Percentiles rank a stretch among this genome's conserved stretches.
These are phyloP conservation scores for Pachycephala philippinensis DNA, from an alignment of 2,113 vertebrate genomes.

Conservation along the genomic window DNA sequence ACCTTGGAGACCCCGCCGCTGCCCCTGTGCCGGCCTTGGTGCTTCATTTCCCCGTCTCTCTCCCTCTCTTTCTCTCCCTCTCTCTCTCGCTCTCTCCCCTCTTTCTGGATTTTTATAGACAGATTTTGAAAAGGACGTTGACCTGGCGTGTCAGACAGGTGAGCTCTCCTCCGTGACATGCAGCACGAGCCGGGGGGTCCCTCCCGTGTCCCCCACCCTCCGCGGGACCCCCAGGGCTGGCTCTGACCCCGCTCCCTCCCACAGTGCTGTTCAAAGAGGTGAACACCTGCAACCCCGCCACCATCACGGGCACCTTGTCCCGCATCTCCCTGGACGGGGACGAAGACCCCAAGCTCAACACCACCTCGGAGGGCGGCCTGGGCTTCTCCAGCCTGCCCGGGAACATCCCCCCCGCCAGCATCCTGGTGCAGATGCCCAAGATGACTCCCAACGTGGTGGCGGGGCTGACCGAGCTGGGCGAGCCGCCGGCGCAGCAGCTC, in stretches of 20 bases:
- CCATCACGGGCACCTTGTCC: slow-evolving; percentile 95
- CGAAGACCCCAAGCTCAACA: slow-evolving; percentile 90
- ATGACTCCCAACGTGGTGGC: slow-evolving; percentile 72
- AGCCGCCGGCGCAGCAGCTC: slow-evolving; percentile 79
- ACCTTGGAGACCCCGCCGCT: not conserved
- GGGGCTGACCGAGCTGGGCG: slow-evolving; percentile 84
- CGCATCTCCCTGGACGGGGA: slow-evolving; percentile 96
- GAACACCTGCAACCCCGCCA: slow-evolving; percentile 94
- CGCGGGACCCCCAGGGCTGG: rapidly evolving
- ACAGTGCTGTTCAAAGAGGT: slow-evolving; percentile 97
- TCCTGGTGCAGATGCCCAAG: slow-evolving; percentile 87
- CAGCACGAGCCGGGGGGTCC: rapidly evolving
- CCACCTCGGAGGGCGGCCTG: slow-evolving; percentile 83
- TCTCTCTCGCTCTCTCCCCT: slow-evolving; percentile 44
- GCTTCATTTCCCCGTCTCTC: slow-evolving; percentile 49
- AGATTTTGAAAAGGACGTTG: slow-evolving; percentile 99
- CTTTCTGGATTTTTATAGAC: slow-evolving; percentile 81
- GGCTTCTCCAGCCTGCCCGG: slow-evolving; percentile 93
- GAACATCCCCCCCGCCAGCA: slow-evolving; percentile 87
- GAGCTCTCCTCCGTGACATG: slow-evolving; percentile 39
- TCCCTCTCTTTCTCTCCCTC: slow-evolving; percentile 45
- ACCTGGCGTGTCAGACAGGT: slow-evolving; percentile 98
- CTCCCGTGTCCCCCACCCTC: not conserved
- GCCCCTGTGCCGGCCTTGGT: not conserved
- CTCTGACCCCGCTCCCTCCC: not conserved